Evolutionary conservation across 2,113 vertebrate genomes (phyloP), one percentile per base, ranked within the genome.

Genomic region (Arenaria interpres): DNA sequence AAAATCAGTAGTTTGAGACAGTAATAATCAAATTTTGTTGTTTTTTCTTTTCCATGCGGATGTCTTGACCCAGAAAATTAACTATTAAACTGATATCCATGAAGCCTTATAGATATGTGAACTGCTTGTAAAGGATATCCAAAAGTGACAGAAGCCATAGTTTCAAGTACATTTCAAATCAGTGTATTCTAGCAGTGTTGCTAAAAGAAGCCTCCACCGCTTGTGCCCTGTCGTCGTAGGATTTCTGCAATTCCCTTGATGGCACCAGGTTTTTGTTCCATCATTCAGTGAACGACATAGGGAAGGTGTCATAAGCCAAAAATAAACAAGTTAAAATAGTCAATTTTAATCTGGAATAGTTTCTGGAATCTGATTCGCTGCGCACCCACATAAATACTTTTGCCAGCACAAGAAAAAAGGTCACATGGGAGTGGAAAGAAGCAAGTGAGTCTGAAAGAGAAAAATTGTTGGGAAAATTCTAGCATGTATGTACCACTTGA

Each of bases 11-110:
- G 5, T 35, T 67, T 45, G 14, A 48, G 69, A 37, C 19, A 20
- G 3, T 24, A 20, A n/a, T 51, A 79, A 68, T 28, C 41, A 54
- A 14, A 54, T 4, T 41, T 37, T 56, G 2, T n/a, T 41, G 2
- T 51, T 25, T 16, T 28, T 50, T 32, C 43, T 75, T 43, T 66
- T 4, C 13, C 16, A 23, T 0, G 0, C 19, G 7, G 3, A 13
- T 82, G 4, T 46, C 43, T 79, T 83, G 41, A 27, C 30, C 18
- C 53, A 57, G 35, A 54, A 25, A 17, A 23, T 12, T 32, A 62
- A 45, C 68, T 57, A 66, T 74, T 56, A 39, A 57, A 16, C 13
- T 59, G 41, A 27, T 62, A 60, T 59, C 37, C 35, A 12, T 37
- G 43, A 51, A 15, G 19, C 33, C 7, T 64, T 35, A 7, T 4